Evolutionary conservation across 2,797 vertebrate species (phyloP), one percentile per base, ranked within the genome.

Genomic region (Lateolabrax maculatus): DNA sequence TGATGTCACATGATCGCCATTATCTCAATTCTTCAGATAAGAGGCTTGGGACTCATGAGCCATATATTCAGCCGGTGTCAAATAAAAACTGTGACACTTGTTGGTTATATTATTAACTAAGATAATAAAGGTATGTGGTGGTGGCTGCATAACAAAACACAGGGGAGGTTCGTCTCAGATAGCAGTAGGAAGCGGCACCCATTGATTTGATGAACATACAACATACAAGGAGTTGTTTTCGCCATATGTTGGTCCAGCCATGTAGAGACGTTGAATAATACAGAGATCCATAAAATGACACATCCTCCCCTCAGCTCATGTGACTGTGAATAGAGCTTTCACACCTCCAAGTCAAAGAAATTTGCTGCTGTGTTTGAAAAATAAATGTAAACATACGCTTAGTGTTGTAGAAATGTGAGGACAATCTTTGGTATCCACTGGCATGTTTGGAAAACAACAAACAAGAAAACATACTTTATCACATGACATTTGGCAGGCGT

Each of bases 101-200:
- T 51, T 61, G 77, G 90, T 76, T 92, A 31, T 78, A 92, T 92
- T 36, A 91, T 93, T 92, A 93, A 93, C 92, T 18, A 67, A 31
- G 37, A 49, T 56, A 65, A 51, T 8, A 68, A 23, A 49, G 80
- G 85, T 88, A 88, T 89, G 82, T 61, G 55, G 51, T 5, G 6
- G 51, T 60, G 66, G 66, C 56, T 63, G 64, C 75, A 84, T 87
- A 86, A 78, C 65, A 67, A 60, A 56, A 65, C 56, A 65, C 11
- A 41, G 36, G 52, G 58, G 70, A 72, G 23, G 46, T 77, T 60
- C 2, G 27, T 21, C 41, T 70, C n/a, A 16, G 51, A 43, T 34
- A 37, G 69, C 0, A 7, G 27, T n/a, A 23, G 16, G 34, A 78
- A 43, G 69, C 29, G 52, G 41, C 21, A 48, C 49, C 19, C 37